A percentile compares a stretch with the other conserved stretches of the same genome.
Evolutionary conservation across 2,888 invertebrate genomes (phyloP).

Genomic region (Thera obeliscata): DNA sequence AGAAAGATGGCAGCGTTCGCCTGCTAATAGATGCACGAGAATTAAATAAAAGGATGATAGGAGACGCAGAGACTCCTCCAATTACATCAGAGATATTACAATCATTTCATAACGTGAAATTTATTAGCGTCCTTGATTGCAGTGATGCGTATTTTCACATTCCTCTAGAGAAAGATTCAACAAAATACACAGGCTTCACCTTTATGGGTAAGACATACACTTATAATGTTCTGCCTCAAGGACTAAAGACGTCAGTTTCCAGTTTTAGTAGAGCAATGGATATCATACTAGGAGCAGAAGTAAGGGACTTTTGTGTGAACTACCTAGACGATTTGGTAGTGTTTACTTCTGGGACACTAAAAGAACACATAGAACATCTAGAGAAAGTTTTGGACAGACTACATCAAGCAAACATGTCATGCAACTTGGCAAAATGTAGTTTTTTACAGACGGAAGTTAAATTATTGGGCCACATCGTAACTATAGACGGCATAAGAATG

Average conservation of each 20-base stretch:
- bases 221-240: slow-evolving; percentile 22
- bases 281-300: slow-evolving; percentile 40
- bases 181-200: slow-evolving; percentile 12
- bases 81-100: slow-evolving; percentile 18
- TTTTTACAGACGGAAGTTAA: slow-evolving; percentile 26
- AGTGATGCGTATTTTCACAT: slow-evolving; percentile 30
- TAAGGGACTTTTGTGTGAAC: slow-evolving; percentile 42
- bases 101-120: slow-evolving; percentile 17
- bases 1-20: slow-evolving; percentile 20
- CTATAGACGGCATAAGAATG: slow-evolving; percentile 26
- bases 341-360: slow-evolving; percentile 29
- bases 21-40: slow-evolving; percentile 30
- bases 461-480: slow-evolving; percentile 39
- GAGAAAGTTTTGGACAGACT: slow-evolving; percentile 28
- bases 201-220: slow-evolving; percentile 22
- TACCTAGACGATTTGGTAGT: slow-evolving; percentile 44
- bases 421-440: slow-evolving; percentile 27
- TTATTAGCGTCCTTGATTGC: slow-evolving; percentile 17
- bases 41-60: slow-evolving; percentile 28
- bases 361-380: slow-evolving; percentile 39
- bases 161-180: slow-evolving; percentile 13
- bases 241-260: slow-evolving; percentile 37
- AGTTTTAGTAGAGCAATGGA: slow-evolving; percentile 47
- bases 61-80: slow-evolving; percentile 25
- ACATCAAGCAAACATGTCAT: slow-evolving; percentile 14